A percentile compares a stretch with the other conserved stretches of the same genome.
phyloP scores from a whole-genome alignment of 2,888 invertebrate genomes.

The Ormyrus rosae region DNA sequence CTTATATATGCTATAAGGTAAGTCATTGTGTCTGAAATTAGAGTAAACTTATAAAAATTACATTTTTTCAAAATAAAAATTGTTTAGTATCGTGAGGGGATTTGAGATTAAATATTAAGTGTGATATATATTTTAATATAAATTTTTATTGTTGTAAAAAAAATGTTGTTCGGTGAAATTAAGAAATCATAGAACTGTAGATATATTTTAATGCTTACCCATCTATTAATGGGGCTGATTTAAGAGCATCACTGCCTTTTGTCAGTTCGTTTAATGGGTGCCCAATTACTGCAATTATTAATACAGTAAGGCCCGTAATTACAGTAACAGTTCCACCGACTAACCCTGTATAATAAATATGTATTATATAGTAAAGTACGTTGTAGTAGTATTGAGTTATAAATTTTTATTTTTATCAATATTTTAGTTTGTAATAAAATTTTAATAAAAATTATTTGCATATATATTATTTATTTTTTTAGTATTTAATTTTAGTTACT shows the following conservation, averaged over 20 bases:
- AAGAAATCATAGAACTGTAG: neutral
- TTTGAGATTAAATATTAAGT: neutral
- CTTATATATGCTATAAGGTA: constrained; percentile 75
- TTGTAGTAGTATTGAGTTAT: too few species aligned
- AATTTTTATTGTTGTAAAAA: too few species aligned
- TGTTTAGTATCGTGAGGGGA: neutral
- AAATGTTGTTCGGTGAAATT: neutral
- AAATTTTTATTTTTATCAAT: too few species aligned
- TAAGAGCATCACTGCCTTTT: constrained; percentile 70
- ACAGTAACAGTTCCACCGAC: too few species aligned
- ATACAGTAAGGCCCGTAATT: too few species aligned
- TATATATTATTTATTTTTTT: too few species aligned
- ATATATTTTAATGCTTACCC: constrained; percentile 64
- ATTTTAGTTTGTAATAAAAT: too few species aligned
- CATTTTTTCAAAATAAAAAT: neutral
- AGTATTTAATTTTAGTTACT: too few species aligned
- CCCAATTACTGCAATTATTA: constrained; percentile 48
- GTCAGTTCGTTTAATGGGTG: constrained; percentile 56
- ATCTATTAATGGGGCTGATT: constrained; percentile 70
- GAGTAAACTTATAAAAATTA: constrained; percentile 1
- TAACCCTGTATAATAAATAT: too few species aligned
- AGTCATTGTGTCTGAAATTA: constrained; percentile 77
- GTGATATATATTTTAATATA: neutral
- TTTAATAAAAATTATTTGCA: too few species aligned
- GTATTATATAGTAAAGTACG: too few species aligned